Evolutionary conservation across 2,797 vertebrate species (phyloP).

Genomic region (Syngnathus acus): DNA sequence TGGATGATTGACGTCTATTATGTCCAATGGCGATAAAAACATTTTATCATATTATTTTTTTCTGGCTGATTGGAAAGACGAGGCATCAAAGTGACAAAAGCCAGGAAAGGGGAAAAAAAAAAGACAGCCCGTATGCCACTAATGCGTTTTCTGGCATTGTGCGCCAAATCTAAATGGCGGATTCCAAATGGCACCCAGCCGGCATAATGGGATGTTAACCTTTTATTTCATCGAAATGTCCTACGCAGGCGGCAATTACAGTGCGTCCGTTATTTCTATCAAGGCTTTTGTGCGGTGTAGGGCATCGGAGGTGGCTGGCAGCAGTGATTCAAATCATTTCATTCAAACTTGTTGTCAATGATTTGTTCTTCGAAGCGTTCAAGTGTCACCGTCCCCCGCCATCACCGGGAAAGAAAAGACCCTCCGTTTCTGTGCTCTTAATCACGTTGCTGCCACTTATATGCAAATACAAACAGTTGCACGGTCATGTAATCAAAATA

Average conservation of each 20-base stretch:
- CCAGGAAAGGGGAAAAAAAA: background rate
- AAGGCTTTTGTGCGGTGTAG: background rate
- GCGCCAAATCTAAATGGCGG: background rate
- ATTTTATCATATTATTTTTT: background rate
- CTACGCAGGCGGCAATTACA: background rate
- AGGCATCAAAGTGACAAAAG: background rate
- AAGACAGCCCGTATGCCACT: background rate
- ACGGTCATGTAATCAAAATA: background rate
- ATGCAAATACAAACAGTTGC: background rate
- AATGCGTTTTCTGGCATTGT: background rate
- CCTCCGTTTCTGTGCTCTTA: background rate
- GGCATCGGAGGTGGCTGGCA: background rate
- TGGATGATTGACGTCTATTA: background rate
- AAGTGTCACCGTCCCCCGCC: background rate
- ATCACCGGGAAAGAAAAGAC: background rate
- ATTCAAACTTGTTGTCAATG: background rate
- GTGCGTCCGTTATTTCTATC: background rate
- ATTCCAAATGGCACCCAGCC: background rate
- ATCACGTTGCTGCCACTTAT: background rate
- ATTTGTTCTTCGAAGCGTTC: background rate
- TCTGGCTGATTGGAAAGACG: background rate
- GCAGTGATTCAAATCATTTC: background rate
- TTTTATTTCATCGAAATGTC: conserved; percentile 15
- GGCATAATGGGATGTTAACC: conserved; percentile 11
- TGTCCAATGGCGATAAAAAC: background rate